Evolutionary conservation across 2,888 invertebrate genomes (phyloP), one percentile per base, ranked within the genome.

Genomic region (Ditula angustiorana): DNA sequence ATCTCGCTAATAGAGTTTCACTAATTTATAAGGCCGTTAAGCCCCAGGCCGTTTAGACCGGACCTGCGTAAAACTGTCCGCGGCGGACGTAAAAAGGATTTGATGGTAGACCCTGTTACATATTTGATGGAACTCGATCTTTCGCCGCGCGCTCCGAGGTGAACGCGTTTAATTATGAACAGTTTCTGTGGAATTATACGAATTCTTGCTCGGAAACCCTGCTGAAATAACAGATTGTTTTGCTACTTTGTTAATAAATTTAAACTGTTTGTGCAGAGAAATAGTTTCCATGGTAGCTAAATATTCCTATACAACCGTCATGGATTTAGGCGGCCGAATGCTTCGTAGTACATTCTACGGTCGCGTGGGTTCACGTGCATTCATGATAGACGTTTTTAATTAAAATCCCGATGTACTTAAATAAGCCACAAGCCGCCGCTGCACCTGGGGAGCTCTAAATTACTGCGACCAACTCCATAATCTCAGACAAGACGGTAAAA

Each of bases 1-100:
- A 90, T 92, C 90, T 85, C 86, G 90, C 88, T 92, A 92, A 92
- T 92, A 92, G 92, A 92, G 92, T 92, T 92, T 90, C 88, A 88
- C 90, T 92, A 91, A 92, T 92, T 92, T 92, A 91, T 90, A 91
- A 91, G 91, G 81, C 85, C 83, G 87, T 89, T 87, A 90, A 87
- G 89, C 87, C 85, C 53, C 67, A 67, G 66, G 59, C 60, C 69
- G 55, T 61, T 62, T 66, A 80, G 74, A 74, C 80, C 81, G 82
- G 80, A 78, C 82, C 80, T 79, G 77, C 83, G 83, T 86, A 85
- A 86, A 89, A 88, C 86, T 87, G 88, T 88, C 87, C 88, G 85
- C 82, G 81, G 79, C 78, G 80, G 77, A 85, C 83, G 81, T 86
- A 87, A 88, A 90, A 90, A 88, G 89, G 90, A 88, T 90, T 89